Evolutionary conservation across 1,140 invertebrate genomes (phyloP).

Genomic region (Drosophila tani): DNA sequence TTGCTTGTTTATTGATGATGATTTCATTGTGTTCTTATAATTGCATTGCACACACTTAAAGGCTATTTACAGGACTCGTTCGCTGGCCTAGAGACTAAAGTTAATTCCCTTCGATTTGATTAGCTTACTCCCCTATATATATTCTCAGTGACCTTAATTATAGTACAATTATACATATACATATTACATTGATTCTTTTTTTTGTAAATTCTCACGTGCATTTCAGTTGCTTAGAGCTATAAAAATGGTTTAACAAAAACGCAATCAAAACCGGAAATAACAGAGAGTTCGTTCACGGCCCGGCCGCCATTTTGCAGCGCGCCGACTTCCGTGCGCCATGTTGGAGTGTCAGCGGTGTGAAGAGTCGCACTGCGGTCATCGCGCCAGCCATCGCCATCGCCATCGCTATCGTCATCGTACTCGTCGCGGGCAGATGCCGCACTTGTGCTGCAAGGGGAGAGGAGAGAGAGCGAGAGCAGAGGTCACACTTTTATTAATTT

Average conservation of each 20-base stretch:
- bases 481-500: slow-evolving; percentile 65
- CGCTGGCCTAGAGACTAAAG: slow-evolving; percentile 36
- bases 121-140: neutral
- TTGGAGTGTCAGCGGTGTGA: slow-evolving; percentile 74
- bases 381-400: slow-evolving; percentile 36
- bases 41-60: slow-evolving; percentile 69
- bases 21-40: slow-evolving; percentile 59
- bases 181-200: slow-evolving; percentile 34
- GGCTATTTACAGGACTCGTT: slow-evolving; percentile 73
- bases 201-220: slow-evolving; percentile 83
- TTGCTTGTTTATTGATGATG: slow-evolving; percentile 68
- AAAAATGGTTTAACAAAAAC: slow-evolving; percentile 57
- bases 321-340: slow-evolving; percentile 75
- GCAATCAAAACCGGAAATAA: slow-evolving; percentile 28
- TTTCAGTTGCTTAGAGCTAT: slow-evolving; percentile 83
- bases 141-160: slow-evolving; percentile 37
- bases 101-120: slow-evolving; percentile 16
- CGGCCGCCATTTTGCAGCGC: slow-evolving; percentile 69
- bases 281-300: slow-evolving; percentile 16
- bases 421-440: slow-evolving; percentile 35
- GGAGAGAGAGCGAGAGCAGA: slow-evolving; percentile 1
- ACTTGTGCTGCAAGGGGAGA: slow-evolving; percentile 32
- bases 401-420: slow-evolving; percentile 1
- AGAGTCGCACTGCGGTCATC: slow-evolving; percentile 66
- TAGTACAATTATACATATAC: slow-evolving; percentile 47